A percentile compares a stretch with the other conserved stretches of the same genome.
Conservation (phyloP, 2,797 vertebrate species). For the Alfaro cultratus region DNA sequence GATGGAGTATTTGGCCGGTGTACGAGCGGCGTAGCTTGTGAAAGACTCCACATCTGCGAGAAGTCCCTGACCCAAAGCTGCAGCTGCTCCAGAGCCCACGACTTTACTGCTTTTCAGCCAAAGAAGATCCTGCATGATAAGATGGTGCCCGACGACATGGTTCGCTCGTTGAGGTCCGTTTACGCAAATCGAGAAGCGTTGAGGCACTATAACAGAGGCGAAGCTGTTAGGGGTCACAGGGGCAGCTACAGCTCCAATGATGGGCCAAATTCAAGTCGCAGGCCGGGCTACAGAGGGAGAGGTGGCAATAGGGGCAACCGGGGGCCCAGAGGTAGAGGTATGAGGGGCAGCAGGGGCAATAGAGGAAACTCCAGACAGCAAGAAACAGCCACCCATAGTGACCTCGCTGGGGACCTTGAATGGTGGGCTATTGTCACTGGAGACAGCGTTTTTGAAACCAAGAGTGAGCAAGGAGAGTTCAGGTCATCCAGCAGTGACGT, state of each 20-base stretch:
- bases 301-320: neutral
- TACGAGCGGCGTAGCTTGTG: constrained; percentile 46
- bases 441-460: neutral
- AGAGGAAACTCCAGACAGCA: neutral
- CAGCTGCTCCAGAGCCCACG: constrained; percentile 61
- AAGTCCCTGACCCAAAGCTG: constrained; percentile 55
- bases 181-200: constrained; percentile 70
- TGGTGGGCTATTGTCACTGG: too few species aligned
- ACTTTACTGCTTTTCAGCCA: constrained; percentile 71
- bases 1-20: constrained; percentile 61
- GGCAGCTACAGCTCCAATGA: neutral
- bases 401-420: neutral
- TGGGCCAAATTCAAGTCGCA: neutral
- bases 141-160: constrained; percentile 48
- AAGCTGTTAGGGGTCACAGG: neutral
- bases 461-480: neutral
- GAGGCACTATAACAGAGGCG: neutral
- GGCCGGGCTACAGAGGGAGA: constrained; percentile 1
- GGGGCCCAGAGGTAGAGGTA: neutral
- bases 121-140: constrained; percentile 46
- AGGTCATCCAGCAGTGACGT: neutral
- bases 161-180: constrained; percentile 46
- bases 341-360: neutral
- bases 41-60: constrained; percentile 77
- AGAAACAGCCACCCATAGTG: neutral